A percentile compares a stretch with the other conserved stretches of the same genome.
These are phyloP conservation scores for Philereme transversata DNA, from an alignment of 2,888 invertebrate genomes.

Conservation along the genomic window DNA sequence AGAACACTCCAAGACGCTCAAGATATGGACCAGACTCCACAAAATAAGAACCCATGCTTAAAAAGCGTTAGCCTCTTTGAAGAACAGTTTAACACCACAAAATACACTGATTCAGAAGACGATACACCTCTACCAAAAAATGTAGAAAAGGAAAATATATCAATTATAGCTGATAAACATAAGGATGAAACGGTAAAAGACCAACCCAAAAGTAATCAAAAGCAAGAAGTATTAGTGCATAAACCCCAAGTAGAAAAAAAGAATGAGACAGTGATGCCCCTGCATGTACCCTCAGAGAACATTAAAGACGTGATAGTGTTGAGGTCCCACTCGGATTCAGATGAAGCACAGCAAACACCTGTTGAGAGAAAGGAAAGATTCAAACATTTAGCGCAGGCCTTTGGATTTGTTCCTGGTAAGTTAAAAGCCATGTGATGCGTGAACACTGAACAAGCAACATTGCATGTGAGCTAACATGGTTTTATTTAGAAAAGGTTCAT, in stretches of 20 bases:
- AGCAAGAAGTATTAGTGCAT: background rate
- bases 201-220: background rate
- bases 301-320: constrained; percentile 48
- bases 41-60: constrained; percentile 58
- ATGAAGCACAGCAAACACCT: constrained; percentile 30
- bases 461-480: constrained; percentile 13
- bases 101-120: constrained; percentile 56
- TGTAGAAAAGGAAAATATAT: background rate
- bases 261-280: background rate
- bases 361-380: constrained; percentile 45
- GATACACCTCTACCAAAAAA: constrained; percentile 27
- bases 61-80: constrained; percentile 67
- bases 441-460: constrained; percentile 1
- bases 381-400: constrained; percentile 61
- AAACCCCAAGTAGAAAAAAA: background rate
- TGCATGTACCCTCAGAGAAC: constrained; percentile 1
- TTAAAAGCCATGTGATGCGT: constrained; percentile 38
- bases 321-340: constrained; percentile 58
- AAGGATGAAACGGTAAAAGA: background rate
- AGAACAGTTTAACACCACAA: constrained; percentile 55
- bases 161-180: background rate
- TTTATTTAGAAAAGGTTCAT: background rate
- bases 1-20: constrained; percentile 7
- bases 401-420: constrained; percentile 76
- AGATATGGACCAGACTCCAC: constrained; percentile 2